These are phyloP conservation scores for Acropora tenuis DNA, from an alignment of 64 coral and sea anemone genomes.

Conservation along the genomic window DNA sequence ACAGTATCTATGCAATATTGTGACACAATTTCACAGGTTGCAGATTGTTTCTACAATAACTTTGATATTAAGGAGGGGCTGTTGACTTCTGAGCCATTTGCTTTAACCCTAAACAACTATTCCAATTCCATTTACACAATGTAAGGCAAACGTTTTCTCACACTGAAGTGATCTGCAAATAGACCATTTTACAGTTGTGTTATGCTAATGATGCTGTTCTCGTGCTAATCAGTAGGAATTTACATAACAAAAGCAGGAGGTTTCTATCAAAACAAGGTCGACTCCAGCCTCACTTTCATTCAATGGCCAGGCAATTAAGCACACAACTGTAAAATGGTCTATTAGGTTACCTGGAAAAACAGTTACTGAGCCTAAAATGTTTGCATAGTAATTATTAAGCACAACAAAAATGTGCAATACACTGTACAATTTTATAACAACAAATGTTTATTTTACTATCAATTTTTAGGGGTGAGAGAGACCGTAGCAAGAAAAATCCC, in stretches of 20 bases:
- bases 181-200: too few species aligned
- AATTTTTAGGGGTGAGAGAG: constrained; percentile 1
- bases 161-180: background rate
- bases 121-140: background rate
- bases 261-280: too few species aligned
- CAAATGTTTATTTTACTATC: background rate
- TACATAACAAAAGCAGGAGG: too few species aligned
- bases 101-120: background rate
- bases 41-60: background rate
- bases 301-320: too few species aligned
- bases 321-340: too few species aligned
- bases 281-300: too few species aligned
- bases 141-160: background rate
- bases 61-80: background rate
- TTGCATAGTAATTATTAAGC: background rate
- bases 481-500: background rate
- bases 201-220: too few species aligned
- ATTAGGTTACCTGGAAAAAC: background rate
- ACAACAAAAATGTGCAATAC: background rate
- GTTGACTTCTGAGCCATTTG: background rate
- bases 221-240: too few species aligned
- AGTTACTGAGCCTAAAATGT: background rate
- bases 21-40: background rate
- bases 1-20: background rate
- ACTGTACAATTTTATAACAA: background rate